A percentile compares a stretch with the other conserved stretches of the same genome.
Evolutionary conservation across 2,113 vertebrate genomes (phyloP).

Genomic region (Grantiella picta): DNA sequence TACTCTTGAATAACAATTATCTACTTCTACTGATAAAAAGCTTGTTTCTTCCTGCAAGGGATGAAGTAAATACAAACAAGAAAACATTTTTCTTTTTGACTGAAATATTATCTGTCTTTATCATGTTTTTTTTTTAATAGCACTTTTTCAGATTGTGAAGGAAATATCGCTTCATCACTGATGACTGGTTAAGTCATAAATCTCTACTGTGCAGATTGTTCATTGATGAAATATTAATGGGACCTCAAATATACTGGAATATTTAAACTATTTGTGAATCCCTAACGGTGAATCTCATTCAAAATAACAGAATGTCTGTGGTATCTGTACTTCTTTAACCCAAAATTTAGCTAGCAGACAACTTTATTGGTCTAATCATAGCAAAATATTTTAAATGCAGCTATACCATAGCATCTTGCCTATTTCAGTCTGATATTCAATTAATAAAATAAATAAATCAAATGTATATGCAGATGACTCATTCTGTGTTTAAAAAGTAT

Average conservation of each 20-base stretch:
- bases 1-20: not conserved
- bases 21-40: not conserved
- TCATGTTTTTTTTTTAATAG: slow-evolving; percentile 21
- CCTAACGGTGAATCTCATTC: not conserved
- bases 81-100: slow-evolving; percentile 38
- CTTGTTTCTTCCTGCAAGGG: slow-evolving; percentile 30
- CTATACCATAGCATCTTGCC: slow-evolving; percentile 3
- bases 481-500: slow-evolving; percentile 64
- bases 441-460: slow-evolving; percentile 62
- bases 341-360: slow-evolving; percentile 39
- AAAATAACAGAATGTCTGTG: slow-evolving; percentile 5
- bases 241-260: slow-evolving; percentile 52
- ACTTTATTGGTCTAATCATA: not conserved
- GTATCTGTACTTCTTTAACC: slow-evolving; percentile 28
- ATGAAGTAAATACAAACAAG: slow-evolving; percentile 30
- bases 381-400: slow-evolving; percentile 36
- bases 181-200: slow-evolving; percentile 50
- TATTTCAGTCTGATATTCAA: slow-evolving; percentile 53
- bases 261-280: slow-evolving; percentile 12
- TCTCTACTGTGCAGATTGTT: slow-evolving; percentile 40
- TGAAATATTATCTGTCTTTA: slow-evolving; percentile 17
- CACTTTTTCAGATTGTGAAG: slow-evolving; percentile 42
- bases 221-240: slow-evolving; percentile 67
- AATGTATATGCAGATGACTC: slow-evolving; percentile 46
- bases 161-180: slow-evolving; percentile 58